Evolutionary conservation across 2,797 vertebrate species (phyloP).

Genomic region (Lerista edwardsae): DNA sequence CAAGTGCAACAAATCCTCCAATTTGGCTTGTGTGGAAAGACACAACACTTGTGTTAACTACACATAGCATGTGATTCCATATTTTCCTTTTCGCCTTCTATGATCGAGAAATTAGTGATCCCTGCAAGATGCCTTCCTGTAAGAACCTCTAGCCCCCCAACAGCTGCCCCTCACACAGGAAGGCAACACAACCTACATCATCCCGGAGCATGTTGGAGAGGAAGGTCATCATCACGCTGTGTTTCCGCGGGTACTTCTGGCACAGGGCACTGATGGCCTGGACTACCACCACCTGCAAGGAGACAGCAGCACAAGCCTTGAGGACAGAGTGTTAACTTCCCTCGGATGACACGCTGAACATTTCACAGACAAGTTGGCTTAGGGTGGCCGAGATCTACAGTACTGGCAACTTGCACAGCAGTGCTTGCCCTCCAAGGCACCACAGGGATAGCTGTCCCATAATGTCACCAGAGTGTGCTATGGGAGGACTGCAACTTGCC

Average conservation of each 20-base stretch:
- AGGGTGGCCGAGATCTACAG: no score
- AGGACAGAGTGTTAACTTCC: background rate
- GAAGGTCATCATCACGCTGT: slow-evolving; percentile 83
- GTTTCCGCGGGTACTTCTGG: slow-evolving; percentile 85
- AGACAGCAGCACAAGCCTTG: background rate
- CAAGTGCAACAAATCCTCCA: background rate
- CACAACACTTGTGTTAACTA: no score
- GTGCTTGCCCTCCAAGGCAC: background rate
- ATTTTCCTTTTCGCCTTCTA: no score
- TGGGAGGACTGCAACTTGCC: background rate
- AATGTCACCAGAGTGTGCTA: no score
- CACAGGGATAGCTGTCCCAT: background rate
- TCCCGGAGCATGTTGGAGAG: slow-evolving; percentile 85
- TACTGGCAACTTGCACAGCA: no score
- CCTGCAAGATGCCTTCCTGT: background rate
- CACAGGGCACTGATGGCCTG: slow-evolving; percentile 84
- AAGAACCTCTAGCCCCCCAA: no score
- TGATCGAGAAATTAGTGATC: background rate
- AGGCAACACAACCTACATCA: slow-evolving; percentile 69
- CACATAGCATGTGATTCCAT: background rate
- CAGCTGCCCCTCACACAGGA: no score
- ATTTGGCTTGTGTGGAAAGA: background rate
- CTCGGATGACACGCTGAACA: background rate
- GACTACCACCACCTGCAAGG: slow-evolving; percentile 88
- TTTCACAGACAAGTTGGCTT: no score